phyloP scores from a whole-genome alignment of 2,113 vertebrate species.

The Plecotus auritus region DNA sequence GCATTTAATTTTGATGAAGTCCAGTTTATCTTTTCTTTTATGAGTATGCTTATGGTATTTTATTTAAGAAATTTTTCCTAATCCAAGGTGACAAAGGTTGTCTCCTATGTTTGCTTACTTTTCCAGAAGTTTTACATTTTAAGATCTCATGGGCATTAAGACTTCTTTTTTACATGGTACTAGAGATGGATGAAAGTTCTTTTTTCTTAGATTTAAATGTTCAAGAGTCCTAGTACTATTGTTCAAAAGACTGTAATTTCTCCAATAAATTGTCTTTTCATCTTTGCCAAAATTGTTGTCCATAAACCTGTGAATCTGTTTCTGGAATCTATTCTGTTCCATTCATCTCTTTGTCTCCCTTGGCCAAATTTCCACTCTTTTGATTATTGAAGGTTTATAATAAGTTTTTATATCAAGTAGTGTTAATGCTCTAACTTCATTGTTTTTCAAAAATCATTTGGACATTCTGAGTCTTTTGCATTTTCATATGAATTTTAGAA shows the following conservation, averaged over 20 bases:
- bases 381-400: not conserved
- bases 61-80: not conserved
- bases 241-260: not conserved
- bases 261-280: not conserved
- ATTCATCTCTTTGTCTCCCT: not conserved
- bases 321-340: not conserved
- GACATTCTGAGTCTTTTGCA: not conserved
- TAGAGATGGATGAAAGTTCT: not conserved
- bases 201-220: not conserved
- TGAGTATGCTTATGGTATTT: not conserved
- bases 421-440: not conserved
- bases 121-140: not conserved
- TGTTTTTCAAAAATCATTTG: not conserved
- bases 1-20: not conserved
- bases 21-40: not conserved
- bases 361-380: not conserved
- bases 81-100: not conserved
- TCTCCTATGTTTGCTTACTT: not conserved
- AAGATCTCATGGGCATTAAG: not conserved
- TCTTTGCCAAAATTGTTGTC: not conserved
- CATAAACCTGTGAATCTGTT: not conserved
- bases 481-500: not conserved
- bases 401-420: not conserved
- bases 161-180: not conserved
- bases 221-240: not conserved